Evolutionary conservation across 1,140 invertebrate genomes (phyloP), one percentile per base, ranked within the genome.

Genomic region (Diachasma alloeum): DNA sequence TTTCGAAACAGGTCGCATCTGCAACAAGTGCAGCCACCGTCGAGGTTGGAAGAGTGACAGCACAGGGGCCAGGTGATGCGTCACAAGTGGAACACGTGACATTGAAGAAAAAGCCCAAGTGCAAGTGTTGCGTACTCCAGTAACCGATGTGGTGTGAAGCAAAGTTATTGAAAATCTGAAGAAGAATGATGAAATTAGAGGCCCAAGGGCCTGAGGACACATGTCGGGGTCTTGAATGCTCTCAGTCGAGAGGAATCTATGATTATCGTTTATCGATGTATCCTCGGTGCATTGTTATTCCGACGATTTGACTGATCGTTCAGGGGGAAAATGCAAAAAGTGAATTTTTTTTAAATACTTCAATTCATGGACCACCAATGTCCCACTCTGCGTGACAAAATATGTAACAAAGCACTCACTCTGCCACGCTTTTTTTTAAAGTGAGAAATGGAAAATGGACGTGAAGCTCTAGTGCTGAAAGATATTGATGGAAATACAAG

Each of bases 31-130:
- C 90, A 70, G 91, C 89, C 67, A 90, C 92, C 4, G 94, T 96
- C 37, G 95, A 96, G 81, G 93, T 96, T 15, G 93, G 95, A 81
- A 92, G 93, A 85, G 92, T 92, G 19, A 93, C 93, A 37, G 91
- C 93, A 24, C 91, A 91, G 78, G 91, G 92, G n/a, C 93, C 94
- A 0, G 92, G 92, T 77, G 94, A 95, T 84, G 93, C 94, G 69
- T 93, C 92, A 81, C 94, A 95, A 86, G 94, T 95, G 24, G 95
- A 96, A 86, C 95, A 95, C 86, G 94, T 97, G 76, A 93, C 94
- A 82, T 92, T 96, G 81, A 96, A 96, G 91, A 97, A 97, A 91
- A 96, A 97, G 90, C 94, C 93, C 87, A 96, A 95, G 90, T 96
- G 95, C 92, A 94, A 95, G 87, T 96, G 95, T 91, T 97, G 96